These are phyloP conservation scores for Drosophila bocqueti DNA, from an alignment of 1,140 invertebrate genomes.

Conservation along the genomic window DNA sequence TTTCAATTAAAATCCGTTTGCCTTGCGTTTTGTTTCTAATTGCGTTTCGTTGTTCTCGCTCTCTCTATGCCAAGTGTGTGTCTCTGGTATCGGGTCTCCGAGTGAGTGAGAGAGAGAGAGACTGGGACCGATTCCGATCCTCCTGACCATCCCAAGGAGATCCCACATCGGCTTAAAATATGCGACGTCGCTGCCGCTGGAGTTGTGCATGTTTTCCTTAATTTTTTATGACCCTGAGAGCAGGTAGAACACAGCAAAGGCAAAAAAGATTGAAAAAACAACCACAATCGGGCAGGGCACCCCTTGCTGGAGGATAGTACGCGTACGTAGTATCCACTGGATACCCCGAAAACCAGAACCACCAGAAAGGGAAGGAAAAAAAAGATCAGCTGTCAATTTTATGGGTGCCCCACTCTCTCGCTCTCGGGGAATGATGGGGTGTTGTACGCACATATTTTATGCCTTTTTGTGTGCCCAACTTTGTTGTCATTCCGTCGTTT, in stretches of 20 bases:
- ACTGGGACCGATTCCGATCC: neutral
- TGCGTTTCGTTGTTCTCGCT: conserved; percentile 60
- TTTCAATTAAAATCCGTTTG: conserved; percentile 66
- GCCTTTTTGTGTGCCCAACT: conserved; percentile 40
- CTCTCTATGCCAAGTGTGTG: conserved; percentile 41
- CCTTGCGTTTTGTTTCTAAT: conserved; percentile 60
- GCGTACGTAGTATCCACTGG: conserved; percentile 18
- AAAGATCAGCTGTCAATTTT: conserved; percentile 78
- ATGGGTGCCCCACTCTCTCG: conserved; percentile 48
- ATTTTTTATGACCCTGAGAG: conserved; percentile 73
- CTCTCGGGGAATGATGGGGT: conserved; percentile 14
- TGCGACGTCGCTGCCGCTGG: conserved; percentile 55
- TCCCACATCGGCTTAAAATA: conserved; percentile 66
- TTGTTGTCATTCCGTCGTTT: conserved; percentile 62
- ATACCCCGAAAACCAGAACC: conserved; percentile 42
- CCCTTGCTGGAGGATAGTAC: conserved; percentile 42
- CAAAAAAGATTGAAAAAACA: conserved; percentile 25
- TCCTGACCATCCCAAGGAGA: conserved; percentile 45
- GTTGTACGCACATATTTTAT: conserved; percentile 49
- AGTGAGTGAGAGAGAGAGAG: neutral
- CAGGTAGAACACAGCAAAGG: conserved; percentile 53
- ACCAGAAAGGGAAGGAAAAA: conserved; percentile 45
- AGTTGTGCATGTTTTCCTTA: conserved; percentile 73
- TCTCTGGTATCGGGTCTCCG: conserved; percentile 14
- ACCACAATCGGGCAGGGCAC: conserved; percentile 60